These are phyloP conservation scores for Ptychadena robeensis DNA, from an alignment of 2,797 vertebrate species.

Conservation along the genomic window DNA sequence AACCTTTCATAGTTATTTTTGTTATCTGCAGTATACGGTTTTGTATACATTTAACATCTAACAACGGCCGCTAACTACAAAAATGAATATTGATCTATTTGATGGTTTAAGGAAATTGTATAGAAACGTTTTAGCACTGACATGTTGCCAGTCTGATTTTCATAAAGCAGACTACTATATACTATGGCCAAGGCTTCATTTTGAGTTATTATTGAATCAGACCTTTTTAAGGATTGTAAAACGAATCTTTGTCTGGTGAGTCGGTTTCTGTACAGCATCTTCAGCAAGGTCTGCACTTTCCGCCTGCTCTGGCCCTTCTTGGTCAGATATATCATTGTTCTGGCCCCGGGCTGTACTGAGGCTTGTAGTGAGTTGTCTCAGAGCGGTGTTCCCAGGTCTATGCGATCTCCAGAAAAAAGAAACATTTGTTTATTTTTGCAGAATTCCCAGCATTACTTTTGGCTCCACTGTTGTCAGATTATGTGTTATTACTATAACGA, in stretches of 20 bases:
- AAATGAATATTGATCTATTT: no score
- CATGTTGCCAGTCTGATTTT: no score
- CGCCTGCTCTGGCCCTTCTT: neutral
- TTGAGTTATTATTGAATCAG: no score
- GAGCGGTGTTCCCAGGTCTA: neutral
- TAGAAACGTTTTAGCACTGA: no score
- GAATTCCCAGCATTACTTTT: neutral
- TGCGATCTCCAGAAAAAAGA: neutral
- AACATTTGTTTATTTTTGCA: constrained; percentile 29
- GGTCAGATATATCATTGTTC: constrained; percentile 13
- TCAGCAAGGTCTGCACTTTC: neutral
- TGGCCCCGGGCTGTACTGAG: neutral
- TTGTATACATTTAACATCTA: no score
- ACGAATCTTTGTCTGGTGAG: neutral
- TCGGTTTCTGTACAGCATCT: neutral
- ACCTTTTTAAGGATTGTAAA: neutral
- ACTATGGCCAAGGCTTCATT: no score
- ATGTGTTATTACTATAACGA: constrained; percentile 16
- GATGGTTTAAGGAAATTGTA: no score
- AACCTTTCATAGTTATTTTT: no score
- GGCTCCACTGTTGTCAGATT: constrained; percentile 13
- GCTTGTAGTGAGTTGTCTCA: constrained; percentile 5
- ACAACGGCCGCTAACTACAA: no score
- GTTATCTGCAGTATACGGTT: no score
- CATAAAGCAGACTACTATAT: no score